Evolutionary conservation across 30 jellyfish, hydroid and myxozoan genomes (phyloP), one percentile per base, ranked within the genome.

Genomic region (Aurelia sp.): DNA sequence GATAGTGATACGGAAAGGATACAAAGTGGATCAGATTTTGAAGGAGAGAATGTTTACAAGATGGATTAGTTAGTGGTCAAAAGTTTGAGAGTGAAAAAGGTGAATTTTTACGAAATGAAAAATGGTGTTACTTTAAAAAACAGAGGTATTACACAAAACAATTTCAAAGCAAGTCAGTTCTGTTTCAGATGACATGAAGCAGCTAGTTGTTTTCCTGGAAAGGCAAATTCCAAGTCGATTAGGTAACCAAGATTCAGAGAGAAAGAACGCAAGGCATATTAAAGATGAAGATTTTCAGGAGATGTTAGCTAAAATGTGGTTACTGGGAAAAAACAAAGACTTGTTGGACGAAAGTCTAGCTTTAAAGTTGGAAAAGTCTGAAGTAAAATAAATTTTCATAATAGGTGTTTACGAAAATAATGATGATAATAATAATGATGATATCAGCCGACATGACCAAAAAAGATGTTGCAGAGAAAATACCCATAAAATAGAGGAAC

Each of bases 181-280:
- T 23, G 40, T 8, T 23, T 66, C 76, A 22, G 76, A 16, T 22
- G 76, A 66, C 19, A 57, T n/a, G 76, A 66, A 66, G 52, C 31
- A 66, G 12, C 53, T 2, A 66, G 57, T 66, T 15, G 76, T 7
- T 17, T 17, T 66, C 31, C 27, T 66, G n/a, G 52, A 66, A 57
- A 57, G 76, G 52, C 1, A 27, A 27, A 27, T 27, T 27, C 33
- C 52, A 66, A 66, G 12, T 66, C 76, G 76, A 4, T 22, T 66
- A 22, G 76, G 12, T 66, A 66, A 66, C 76, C 76, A 66, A 66
- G 76, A 66, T 66, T 52, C 52, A 66, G 76, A 66, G 52, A 52
- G 52, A 57, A 7, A 57, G 76, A 53, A 66, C 52, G 31, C 76
- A 66, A 66, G 76, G 76, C 50, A 66, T 23, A 6, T 17, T 66